phyloP scores from a whole-genome alignment of 2,888 invertebrate species.

The Philhelius pedissequus region DNA sequence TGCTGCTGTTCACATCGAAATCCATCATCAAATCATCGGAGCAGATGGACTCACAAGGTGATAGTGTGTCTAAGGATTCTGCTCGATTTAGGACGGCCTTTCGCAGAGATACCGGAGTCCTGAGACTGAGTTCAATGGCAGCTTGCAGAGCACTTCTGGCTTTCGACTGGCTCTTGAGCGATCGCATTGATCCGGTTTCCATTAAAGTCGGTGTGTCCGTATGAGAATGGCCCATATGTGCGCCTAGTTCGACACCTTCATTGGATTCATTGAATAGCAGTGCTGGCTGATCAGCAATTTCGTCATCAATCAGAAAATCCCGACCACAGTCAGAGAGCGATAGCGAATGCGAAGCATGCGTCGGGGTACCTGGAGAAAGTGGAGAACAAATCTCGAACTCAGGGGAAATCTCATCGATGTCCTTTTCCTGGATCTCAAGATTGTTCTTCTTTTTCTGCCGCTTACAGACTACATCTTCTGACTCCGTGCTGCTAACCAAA shows the following conservation, averaged over 20 bases:
- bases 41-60: constrained; percentile 90
- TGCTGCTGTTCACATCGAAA: constrained; percentile 82
- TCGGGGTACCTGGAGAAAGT: constrained; percentile 87
- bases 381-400: constrained; percentile 79
- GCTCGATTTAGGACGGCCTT: constrained; percentile 81
- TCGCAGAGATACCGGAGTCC: constrained; percentile 76
- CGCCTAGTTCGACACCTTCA: constrained; percentile 72
- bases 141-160: constrained; percentile 75
- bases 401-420: constrained; percentile 79
- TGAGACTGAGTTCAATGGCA: constrained; percentile 78
- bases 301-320: constrained; percentile 91
- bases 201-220: constrained; percentile 78
- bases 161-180: constrained; percentile 74
- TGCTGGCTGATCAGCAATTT: constrained; percentile 94
- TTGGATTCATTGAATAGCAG: constrained; percentile 84
- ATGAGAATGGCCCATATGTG: constrained; percentile 79
- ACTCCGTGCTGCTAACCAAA: constrained; percentile 81
- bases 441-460: constrained; percentile 77
- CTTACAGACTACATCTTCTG: constrained; percentile 75
- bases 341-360: constrained; percentile 87
- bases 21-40: constrained; percentile 94
- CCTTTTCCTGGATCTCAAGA: constrained; percentile 79
- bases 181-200: constrained; percentile 77
- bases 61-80: constrained; percentile 89
- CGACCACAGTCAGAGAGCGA: constrained; percentile 88